phyloP scores from a whole-genome alignment of 92 coral and sea anemone species.

The Montipora capitata region DNA sequence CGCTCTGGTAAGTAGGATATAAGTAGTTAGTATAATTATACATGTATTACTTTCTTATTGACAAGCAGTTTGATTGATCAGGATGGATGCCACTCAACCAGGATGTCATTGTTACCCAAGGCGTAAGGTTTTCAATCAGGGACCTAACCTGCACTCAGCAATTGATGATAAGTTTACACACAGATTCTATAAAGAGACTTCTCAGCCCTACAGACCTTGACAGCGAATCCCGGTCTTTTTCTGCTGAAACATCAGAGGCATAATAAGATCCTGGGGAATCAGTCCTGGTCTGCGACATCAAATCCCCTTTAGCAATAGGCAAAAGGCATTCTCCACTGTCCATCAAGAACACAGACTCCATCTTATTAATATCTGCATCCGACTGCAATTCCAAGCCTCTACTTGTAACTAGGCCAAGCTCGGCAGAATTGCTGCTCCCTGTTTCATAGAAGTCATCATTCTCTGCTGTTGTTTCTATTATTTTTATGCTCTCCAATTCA shows the following conservation, averaged over 20 bases:
- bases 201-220: constrained; percentile 80
- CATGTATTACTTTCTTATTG: no score
- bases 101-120: no score
- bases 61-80: no score
- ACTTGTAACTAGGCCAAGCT: background rate
- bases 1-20: no score
- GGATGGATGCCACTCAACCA: no score
- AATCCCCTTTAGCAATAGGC: constrained; percentile 54
- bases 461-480: background rate
- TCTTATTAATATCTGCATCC: background rate
- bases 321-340: constrained; percentile 85
- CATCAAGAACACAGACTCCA: constrained; percentile 70
- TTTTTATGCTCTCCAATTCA: background rate
- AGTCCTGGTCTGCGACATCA: background rate
- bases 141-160: background rate
- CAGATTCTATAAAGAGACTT: background rate
- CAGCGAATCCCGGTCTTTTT: constrained; percentile 59
- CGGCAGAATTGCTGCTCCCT: background rate
- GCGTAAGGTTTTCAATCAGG: no score
- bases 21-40: no score
- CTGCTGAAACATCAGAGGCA: constrained; percentile 35
- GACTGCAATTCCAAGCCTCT: constrained; percentile 6
- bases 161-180: background rate
- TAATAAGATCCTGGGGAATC: constrained; percentile 2
- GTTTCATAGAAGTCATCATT: background rate